These are phyloP conservation scores for Lithosia quadra DNA, from an alignment of 2,888 invertebrate genomes.

Conservation along the genomic window DNA sequence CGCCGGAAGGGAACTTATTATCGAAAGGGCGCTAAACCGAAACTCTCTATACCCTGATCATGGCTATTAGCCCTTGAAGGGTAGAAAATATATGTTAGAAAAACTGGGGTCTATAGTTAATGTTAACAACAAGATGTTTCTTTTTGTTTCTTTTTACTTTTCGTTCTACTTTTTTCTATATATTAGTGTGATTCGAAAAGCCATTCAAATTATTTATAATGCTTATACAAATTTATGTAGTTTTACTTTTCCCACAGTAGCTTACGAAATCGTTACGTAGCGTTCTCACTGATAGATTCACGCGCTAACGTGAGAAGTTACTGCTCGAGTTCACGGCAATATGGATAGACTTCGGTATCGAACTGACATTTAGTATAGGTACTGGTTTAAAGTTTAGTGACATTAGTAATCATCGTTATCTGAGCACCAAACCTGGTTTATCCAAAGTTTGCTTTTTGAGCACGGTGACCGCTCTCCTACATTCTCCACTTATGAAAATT, in stretches of 20 bases:
- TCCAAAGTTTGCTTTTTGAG: too few relatives aligned
- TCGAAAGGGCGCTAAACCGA: too few relatives aligned
- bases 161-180: neutral
- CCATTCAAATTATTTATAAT: neutral
- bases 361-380: neutral
- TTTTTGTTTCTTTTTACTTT: too few relatives aligned
- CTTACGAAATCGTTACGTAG: slow-evolving; percentile 45
- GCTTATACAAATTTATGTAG: neutral
- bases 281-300: slow-evolving; percentile 25
- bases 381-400: too few relatives aligned
- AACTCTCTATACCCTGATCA: too few relatives aligned
- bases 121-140: too few relatives aligned
- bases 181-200: neutral
- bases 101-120: too few relatives aligned
- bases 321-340: neutral
- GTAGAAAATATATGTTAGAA: too few relatives aligned
- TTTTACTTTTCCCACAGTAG: slow-evolving; percentile 48
- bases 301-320: slow-evolving; percentile 41
- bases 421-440: too few relatives aligned
- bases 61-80: too few relatives aligned
- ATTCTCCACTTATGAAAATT: neutral
- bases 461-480: neutral
- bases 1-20: too few relatives aligned
- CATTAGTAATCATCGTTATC: too few relatives aligned
- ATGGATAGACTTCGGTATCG: neutral